Evolutionary conservation across 2,888 invertebrate genomes (phyloP).

Genomic region (Erebia aethiops): DNA sequence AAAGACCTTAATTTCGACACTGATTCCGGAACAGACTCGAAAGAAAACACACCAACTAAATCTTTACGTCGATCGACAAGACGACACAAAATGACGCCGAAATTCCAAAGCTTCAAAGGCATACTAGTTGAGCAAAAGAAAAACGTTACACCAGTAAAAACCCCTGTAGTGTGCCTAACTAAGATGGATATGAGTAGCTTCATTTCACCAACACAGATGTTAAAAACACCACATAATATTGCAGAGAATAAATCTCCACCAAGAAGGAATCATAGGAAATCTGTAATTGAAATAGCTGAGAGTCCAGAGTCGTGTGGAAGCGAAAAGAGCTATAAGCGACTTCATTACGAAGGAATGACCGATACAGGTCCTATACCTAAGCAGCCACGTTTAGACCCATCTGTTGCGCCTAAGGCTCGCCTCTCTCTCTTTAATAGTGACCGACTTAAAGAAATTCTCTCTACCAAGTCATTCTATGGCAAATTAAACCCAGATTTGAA

Average conservation of each 20-base stretch:
- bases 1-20: conserved; percentile 78
- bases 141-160: conserved; percentile 63
- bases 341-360: conserved; percentile 63
- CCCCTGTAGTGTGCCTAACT: conserved; percentile 62
- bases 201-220: conserved; percentile 69
- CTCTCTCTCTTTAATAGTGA: conserved; percentile 73
- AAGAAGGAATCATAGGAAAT: conserved; percentile 64
- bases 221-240: conserved; percentile 73
- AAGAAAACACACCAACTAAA: conserved; percentile 76
- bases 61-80: conserved; percentile 56
- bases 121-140: conserved; percentile 68
- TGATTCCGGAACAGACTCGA: conserved; percentile 73
- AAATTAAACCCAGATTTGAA: conserved; percentile 73
- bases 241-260: conserved; percentile 68
- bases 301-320: conserved; percentile 72
- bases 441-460: conserved; percentile 73
- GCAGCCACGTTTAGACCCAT: conserved; percentile 63
- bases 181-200: conserved; percentile 65
- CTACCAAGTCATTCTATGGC: conserved; percentile 82
- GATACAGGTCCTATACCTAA: conserved; percentile 65
- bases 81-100: conserved; percentile 61
- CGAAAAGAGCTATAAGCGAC: conserved; percentile 69
- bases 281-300: conserved; percentile 64
- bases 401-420: conserved; percentile 69
- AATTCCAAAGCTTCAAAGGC: conserved; percentile 71